Percentiles rank a stretch among this genome's conserved stretches.
Conservation (phyloP, 2,113 vertebrate species). For the Oxyruncus cristatus region DNA sequence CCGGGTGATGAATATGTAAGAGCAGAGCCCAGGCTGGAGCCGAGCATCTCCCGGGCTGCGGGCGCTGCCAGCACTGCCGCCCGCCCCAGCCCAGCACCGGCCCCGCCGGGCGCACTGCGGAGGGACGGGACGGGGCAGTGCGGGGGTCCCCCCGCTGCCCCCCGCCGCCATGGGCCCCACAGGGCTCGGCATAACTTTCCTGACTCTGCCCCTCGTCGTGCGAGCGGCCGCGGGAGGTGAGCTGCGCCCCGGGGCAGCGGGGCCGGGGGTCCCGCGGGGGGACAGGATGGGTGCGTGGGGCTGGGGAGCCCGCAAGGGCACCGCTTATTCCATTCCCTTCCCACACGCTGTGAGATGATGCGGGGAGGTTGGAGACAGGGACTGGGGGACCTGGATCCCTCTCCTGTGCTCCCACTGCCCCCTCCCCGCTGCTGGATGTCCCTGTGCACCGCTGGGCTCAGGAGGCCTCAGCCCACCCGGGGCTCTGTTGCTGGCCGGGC, state of each 20-base stretch:
- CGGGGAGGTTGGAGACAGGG: not conserved
- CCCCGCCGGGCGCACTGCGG: constrained; percentile 12
- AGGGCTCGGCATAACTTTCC: constrained; percentile 44
- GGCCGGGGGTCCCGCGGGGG: not conserved
- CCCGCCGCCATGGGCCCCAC: not conserved
- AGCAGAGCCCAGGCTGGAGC: constrained; percentile 52
- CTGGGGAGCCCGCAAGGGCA: not conserved
- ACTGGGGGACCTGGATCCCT: not conserved
- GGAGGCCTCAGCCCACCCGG: not conserved
- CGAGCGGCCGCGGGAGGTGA: constrained; percentile 56
- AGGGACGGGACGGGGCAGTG: not conserved
- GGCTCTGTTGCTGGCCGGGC: not conserved
- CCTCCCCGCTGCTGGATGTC: not conserved
- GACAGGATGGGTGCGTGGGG: not conserved
- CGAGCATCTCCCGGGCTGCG: constrained; percentile 32
- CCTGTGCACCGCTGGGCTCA: accelerated
- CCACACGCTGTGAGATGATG: accelerated
- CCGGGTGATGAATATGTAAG: constrained; percentile 70
- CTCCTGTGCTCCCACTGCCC: not conserved
- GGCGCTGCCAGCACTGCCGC: constrained; percentile 26
- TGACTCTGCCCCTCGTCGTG: constrained; percentile 49
- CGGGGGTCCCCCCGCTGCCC: not conserved
- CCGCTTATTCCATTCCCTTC: not conserved
- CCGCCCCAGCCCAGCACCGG: not conserved
- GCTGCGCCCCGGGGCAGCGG: not conserved